Evolutionary conservation across 2,113 vertebrate species (phyloP), one percentile per base, ranked within the genome.

Genomic region (Alosa alosa): DNA sequence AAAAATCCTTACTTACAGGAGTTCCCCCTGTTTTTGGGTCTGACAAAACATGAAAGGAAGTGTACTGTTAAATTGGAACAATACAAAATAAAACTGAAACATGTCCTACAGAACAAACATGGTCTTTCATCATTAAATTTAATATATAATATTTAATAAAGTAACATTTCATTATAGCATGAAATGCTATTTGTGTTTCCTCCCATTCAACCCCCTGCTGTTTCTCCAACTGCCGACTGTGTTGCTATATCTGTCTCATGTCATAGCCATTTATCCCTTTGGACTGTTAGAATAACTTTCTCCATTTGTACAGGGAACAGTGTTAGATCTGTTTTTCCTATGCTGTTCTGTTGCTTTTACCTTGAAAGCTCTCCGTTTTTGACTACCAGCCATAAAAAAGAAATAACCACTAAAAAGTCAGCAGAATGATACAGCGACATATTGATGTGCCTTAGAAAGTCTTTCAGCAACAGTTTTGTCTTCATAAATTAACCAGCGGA

Each of bases 401-500:
- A 78, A 78, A 78, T 78, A 78, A 46, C 9, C 82, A 85, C 88
- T 88, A 87, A 90, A 88, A 90, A 87, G 82, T 87, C 46, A 87
- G 64, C 89, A 49, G 86, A 84, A 85, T 87, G 83, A 85, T 13
- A 86, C 90, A 87, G 90, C 86, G 88, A 50, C 47, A 75, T 64
- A 75, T 82, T 86, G 89, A 90, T 91, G 93, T 93, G 90, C 89
- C 89, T 88, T 89, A 90, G 86, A 85, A 84, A 81, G 83, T 90
- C 90, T 91, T 90, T 92, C 86, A 91, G 87, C 91, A 92, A 91
- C 89, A 87, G 91, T 83, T 93, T 91, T 90, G 91, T 91, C 90
- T 92, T 94, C 91, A 90, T 93, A 91, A 93, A 93, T 91, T 91
- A 93, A 92, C 88, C 81, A 90, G 85, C 92, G 91, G 88, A 87